Conservation (phyloP, 2,113 vertebrate genomes). For the Brachyhypopomus occidentalis region DNA sequence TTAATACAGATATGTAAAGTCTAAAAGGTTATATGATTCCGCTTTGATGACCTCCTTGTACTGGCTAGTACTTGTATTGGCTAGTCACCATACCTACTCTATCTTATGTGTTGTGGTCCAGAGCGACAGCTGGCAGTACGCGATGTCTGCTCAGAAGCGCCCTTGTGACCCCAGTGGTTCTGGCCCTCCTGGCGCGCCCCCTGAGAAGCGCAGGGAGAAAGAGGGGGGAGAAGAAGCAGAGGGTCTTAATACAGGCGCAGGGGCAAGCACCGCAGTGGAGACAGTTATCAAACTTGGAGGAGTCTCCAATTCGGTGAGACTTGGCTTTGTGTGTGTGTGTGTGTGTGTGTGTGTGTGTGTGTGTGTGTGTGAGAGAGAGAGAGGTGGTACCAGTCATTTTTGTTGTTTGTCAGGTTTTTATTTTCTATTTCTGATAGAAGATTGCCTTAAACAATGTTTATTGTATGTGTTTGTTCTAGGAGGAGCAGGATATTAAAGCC, state of each 20-base stretch:
- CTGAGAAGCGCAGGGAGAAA: slow-evolving; percentile 89
- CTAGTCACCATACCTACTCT: too few species aligned
- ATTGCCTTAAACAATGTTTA: background rate
- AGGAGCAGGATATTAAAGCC: slow-evolving; percentile 94
- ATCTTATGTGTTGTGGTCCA: slow-evolving; percentile 33
- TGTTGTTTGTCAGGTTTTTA: background rate
- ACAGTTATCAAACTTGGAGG: slow-evolving; percentile 95
- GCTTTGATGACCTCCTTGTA: too few species aligned
- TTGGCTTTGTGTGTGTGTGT: background rate
- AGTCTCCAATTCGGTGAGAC: slow-evolving; percentile 86
- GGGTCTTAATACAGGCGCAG: slow-evolving; percentile 76
- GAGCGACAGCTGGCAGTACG: slow-evolving; percentile 40
- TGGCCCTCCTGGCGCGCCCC: slow-evolving; percentile 75
- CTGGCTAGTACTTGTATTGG: too few species aligned
- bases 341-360: background rate
- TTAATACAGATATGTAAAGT: too few species aligned
- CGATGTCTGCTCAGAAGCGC: slow-evolving; percentile 91
- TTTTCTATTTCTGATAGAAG: background rate
- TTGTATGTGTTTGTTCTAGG: slow-evolving; percentile 71
- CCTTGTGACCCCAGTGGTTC: slow-evolving; percentile 79
- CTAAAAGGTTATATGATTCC: too few species aligned
- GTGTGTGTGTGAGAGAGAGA: too few species aligned
- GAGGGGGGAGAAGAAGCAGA: slow-evolving; percentile 75
- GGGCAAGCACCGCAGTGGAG: slow-evolving; percentile 88
- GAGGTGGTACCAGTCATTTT: background rate